phyloP scores from a whole-genome alignment of 2,888 invertebrate species.

The Parascotia fuliginaria region DNA sequence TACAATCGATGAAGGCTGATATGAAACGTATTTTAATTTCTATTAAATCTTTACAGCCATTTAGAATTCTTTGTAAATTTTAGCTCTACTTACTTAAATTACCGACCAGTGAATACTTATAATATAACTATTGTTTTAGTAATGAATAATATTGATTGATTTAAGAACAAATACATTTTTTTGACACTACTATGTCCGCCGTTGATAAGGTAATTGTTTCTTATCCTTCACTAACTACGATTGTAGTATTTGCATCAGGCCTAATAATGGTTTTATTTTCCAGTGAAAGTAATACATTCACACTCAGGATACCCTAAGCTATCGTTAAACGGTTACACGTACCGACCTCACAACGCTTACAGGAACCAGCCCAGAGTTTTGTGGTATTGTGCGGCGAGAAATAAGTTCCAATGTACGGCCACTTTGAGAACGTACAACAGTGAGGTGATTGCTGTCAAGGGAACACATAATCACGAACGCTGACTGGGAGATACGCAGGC shows the following conservation, averaged over 20 bases:
- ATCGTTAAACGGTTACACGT: constrained; percentile 67
- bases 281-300: constrained; percentile 70
- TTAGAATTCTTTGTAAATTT: too few relatives aligned
- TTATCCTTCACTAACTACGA: constrained; percentile 8
- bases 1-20: too few relatives aligned
- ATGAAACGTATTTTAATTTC: too few relatives aligned
- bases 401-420: constrained; percentile 67
- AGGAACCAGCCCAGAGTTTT: constrained; percentile 72
- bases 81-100: too few relatives aligned
- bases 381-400: constrained; percentile 77
- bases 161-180: neutral
- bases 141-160: neutral
- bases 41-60: too few relatives aligned
- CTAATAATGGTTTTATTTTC: constrained; percentile 47
- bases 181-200: constrained; percentile 16
- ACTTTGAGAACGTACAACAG: constrained; percentile 67
- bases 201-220: constrained; percentile 36
- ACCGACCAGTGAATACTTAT: neutral
- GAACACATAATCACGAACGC: constrained; percentile 68
- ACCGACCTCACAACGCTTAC: constrained; percentile 78
- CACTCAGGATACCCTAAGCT: constrained; percentile 75
- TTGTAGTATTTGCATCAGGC: constrained; percentile 27
- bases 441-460: constrained; percentile 65
- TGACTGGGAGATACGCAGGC: constrained; percentile 53
- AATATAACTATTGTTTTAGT: neutral